Base-by-base conservation (phyloP, 2,113 vertebrate genomes). In the Strix uralensis region DNA sequence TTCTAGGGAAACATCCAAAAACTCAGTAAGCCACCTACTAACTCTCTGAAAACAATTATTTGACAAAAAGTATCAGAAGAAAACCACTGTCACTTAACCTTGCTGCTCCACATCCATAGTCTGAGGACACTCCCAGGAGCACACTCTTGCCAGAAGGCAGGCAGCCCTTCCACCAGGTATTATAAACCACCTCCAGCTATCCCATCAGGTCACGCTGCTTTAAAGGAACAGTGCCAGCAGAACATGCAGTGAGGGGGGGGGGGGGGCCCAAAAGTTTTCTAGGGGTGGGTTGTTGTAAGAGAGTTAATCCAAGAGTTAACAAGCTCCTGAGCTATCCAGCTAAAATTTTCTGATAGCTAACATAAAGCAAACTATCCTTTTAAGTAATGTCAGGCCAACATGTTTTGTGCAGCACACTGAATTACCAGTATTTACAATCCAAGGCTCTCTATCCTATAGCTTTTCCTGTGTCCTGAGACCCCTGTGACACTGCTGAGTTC, bases 181-280 rank as follows among this genome's bases (percentile, higher is more conserved):
- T 77, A 51, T 83, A 89, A 72, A 85, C 69, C 67, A 69, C 57
- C 65, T 6, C 25, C 70, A 85, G 81, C 67, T 90, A 81, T 85
- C 70, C 94, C 89, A 79, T 42, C 61, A 91, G 62, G 66, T 82
- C 85, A 59, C 0, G 0, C 49, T 86, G 26, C 86, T 92, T 96
- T 95, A 79, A 95, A 96, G 80, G 63, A 91, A 54, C 58, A 94
- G 58, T 34, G 55, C 54, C 70, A 54, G 23, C n/a, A 58, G 69
- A 90, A 21, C 5, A 0, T 0, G 6, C 5, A 17, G 11, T 10
- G 16, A 22, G 36, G 16, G 7, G 7, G 10, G 2, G 29, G n/a
- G n/a, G n/a, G n/a, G n/a, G n/a, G n/a, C n/a, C n/a, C 1, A 38
- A 5, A 58, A 32, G 4, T 58, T 89, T 79, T 63, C 6, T 44